Base-by-base conservation (phyloP, 2,888 invertebrate genomes). In the Linnaemya tessellans region DNA sequence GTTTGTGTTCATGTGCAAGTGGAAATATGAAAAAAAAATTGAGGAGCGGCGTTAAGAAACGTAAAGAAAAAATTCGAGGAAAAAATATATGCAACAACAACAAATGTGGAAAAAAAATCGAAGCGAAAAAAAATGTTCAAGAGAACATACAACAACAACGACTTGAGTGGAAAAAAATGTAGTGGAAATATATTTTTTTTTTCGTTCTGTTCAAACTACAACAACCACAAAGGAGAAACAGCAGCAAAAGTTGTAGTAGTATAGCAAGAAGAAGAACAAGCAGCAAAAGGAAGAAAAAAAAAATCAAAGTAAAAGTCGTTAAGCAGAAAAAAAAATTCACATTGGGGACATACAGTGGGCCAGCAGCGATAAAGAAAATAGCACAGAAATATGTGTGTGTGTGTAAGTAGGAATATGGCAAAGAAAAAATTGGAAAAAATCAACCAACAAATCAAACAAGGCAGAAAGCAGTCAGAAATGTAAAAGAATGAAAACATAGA, bases 201-300 rank as follows among this genome's bases (percentile, higher is more conserved):
- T 80, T 65, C 51, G 20, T 74, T 60, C 71, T 71, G 56, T 88
- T 86, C 89, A 89, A n/a, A 88, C 88, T 88, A 89, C 88, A 88
- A 90, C 87, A 88, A 81, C 87, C 87, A 85, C 87, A 88, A 86
- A 86, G 71, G 65, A 77, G 87, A 86, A 79, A 70, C 22, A 70
- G 38, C 60, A 78, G 78, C 68, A 62, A 46, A 15, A 58, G 67
- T 73, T 46, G 62, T 64, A 79, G 70, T 54, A 79, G 62, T 71
- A 54, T 43, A 71, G 30, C 62, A 64, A 43, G 70, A 71, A 79
- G 70, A 70, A 65, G 87, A 67, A 75, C 43, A 70, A 87, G 68
- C 86, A 87, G 80, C 85, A 88, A 84, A 87, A 87, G 82, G 80
- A 87, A 73, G 62, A 84, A 86, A 86, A 89, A 88, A 88, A 80